Evolutionary conservation across 2,888 invertebrate genomes (phyloP), one percentile per base, ranked within the genome.

Genomic region (Callinectes sapidus): DNA sequence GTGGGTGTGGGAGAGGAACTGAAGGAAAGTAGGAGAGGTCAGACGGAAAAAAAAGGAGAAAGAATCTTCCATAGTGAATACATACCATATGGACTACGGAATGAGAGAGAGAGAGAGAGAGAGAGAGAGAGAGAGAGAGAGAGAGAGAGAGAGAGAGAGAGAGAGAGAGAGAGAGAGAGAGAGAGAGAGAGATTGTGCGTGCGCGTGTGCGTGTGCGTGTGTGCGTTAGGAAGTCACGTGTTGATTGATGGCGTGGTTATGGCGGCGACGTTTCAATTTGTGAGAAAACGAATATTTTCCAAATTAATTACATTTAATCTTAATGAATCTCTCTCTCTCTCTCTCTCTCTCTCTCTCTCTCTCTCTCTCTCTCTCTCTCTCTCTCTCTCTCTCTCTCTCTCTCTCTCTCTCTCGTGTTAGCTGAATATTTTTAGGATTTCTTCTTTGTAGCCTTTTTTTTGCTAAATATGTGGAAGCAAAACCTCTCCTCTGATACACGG

Each of bases 201-300:
- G 42, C 6, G 42, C 6, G 42, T 42, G 42, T 23, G 66, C 18
- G 71, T 71, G 71, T 71, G 71, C 23, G 28, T 71, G 28, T 28
- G 71, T 71, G 71, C 23, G 71, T 81, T 81, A 35, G 81, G 32
- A 35, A 81, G 35, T 81, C 35, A 81, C 81, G 85, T 77, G n/a
- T 39, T 90, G 90, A 90, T 90, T 90, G 90, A 90, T 90, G 81
- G 85, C 35, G 3, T 86, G 55, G 90, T 90, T 86, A 90, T 86
- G 85, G 85, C 48, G 61, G 81, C 85, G 90, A 90, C 90, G 55
- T 90, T 90, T 90, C 90, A 90, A 90, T 90, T 90, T 90, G 35
- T 86, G 85, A 86, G 55, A 32, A 39, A 54, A 55, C 90, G 71
- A 55, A 90, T 90, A 86, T 90, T 90, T 90, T 86, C 85, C 35